These are phyloP conservation scores for western clawed frog (Xenopus tropicalis) DNA, from an alignment of 2,113 vertebrate species.

Conservation along the genomic window UCB_Xtro_10.0 CM004443.2:56019001-56019500, in stretches of 20 bases:
- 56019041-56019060: conserved; percentile 17
- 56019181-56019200: conserved; percentile 22
- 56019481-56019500: no score
- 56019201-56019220: conserved; percentile 27
- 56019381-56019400: neutral
- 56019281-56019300: neutral
- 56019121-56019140: conserved; percentile 2
- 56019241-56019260: conserved; percentile 7
- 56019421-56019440: no score
- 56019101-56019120: neutral
- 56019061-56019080: neutral
- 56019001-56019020: conserved; percentile 21
- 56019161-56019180: neutral
- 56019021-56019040: neutral
- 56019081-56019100: neutral
- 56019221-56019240: conserved; percentile 20
- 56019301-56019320: neutral
- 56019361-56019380: neutral
- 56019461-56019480: no score
- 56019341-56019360: neutral
- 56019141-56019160: conserved; percentile 31
- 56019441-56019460: no score
- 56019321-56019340: neutral
- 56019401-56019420: neutral
- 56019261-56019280: conserved; percentile 20